Evolutionary conservation across 2,113 vertebrate species (phyloP), one percentile per base, ranked within the genome.

Genomic region (Calonectris borealis): DNA sequence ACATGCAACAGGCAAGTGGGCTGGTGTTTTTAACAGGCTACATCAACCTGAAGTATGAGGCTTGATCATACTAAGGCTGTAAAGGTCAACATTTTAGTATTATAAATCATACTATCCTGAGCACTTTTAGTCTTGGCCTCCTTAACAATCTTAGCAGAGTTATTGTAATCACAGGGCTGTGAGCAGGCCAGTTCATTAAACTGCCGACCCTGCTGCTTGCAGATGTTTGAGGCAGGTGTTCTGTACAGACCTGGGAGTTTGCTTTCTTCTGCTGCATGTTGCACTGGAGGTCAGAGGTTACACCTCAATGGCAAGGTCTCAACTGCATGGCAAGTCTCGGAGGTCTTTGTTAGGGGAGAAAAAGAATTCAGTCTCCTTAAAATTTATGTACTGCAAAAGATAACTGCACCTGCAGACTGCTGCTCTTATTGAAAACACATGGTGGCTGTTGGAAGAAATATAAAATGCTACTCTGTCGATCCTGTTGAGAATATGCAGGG

Each of bases 331-430:
- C 57, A 93, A 92, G 78, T 91, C 97, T 97, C 78, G 34, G 86
- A 78, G 92, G 97, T 79, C 86, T 92, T 96, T 91, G 77, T 81
- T 86, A 90, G 52, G 93, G 55, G 84, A 86, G 52, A 81, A 96
- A 95, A 96, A 92, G 76, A 97, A 98, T 83, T 86, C 27, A 55
- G 76, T 96, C 90, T 91, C 88, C 89, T 94, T 94, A 96, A 97
- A 97, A 98, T 98, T 97, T 97, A 98, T 93, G 97, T 95, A 91
- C 96, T 97, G 95, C 93, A 95, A 88, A 97, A 97, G 97, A 96
- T 93, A 93, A 85, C 85, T 80, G 51, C 97, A 96, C 94, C 96
- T 95, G 98, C 92, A 91, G 82, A 91, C 76, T 96, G 58, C 86
- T 94, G 68, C n/a, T 96, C 55, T 96, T 96, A 98, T 83, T 93